These are phyloP conservation scores for Addax nasomaculatus DNA, from an alignment of 2,113 vertebrate species.

Conservation along the genomic window DNA sequence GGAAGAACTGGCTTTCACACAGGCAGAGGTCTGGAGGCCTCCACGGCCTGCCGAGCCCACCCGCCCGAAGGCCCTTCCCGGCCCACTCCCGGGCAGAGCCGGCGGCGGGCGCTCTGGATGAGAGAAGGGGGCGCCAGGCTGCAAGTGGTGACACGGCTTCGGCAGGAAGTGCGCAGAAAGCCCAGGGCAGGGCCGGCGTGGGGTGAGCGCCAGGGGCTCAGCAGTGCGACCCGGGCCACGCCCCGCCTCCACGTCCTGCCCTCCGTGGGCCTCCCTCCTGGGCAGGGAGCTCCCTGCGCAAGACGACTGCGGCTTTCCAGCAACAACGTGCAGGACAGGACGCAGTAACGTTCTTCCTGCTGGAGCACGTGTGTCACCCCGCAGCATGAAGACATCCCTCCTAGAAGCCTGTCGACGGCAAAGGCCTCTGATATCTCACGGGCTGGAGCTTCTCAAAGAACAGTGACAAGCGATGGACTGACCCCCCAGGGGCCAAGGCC, in stretches of 20 bases:
- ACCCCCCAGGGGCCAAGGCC: too few relatives aligned
- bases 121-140: neutral
- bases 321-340: neutral
- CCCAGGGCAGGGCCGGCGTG: neutral
- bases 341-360: neutral
- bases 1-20: neutral
- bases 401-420: neutral
- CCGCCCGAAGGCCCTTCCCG: neutral
- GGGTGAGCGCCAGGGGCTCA: neutral
- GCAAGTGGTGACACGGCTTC: neutral
- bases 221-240: accelerated
- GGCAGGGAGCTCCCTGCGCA: neutral
- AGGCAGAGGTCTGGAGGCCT: neutral
- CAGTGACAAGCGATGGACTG: neutral
- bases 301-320: neutral
- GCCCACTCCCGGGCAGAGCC: neutral
- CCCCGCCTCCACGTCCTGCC: accelerated
- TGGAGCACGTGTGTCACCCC: accelerated
- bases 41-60: neutral
- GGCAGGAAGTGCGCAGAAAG: neutral
- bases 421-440: neutral
- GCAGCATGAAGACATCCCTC: neutral
- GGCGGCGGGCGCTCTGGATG: too few relatives aligned
- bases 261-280: neutral
- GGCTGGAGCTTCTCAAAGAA: neutral